Evolutionary conservation across 1,140 invertebrate genomes (phyloP).

Genomic region (Zaprionus ornatus): DNA sequence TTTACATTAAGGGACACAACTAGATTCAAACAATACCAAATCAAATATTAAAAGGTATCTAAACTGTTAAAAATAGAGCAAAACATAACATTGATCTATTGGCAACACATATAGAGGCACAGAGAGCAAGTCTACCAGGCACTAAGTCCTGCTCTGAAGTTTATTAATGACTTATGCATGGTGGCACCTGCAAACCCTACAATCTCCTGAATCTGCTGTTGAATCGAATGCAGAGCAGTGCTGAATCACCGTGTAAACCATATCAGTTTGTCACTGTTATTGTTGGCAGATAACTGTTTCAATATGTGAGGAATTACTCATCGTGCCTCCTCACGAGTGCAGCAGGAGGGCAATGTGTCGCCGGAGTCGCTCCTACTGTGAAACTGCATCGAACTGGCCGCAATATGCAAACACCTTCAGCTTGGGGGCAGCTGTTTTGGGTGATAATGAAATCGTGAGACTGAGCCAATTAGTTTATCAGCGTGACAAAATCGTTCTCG

Average conservation of each 20-base stretch:
- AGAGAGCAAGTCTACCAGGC: too few relatives aligned
- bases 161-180: background rate
- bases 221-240: background rate
- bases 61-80: too few relatives aligned
- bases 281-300: slow-evolving; percentile 33
- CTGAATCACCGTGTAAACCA: slow-evolving; percentile 38
- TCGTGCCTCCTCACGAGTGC: background rate
- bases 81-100: too few relatives aligned
- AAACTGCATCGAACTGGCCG: slow-evolving; percentile 46
- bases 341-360: background rate
- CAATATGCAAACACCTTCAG: slow-evolving; percentile 30
- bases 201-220: background rate
- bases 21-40: too few relatives aligned
- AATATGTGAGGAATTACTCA: slow-evolving; percentile 36
- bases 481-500: slow-evolving; percentile 62
- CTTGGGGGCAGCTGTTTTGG: slow-evolving; percentile 33
- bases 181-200: background rate
- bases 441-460: slow-evolving; percentile 70
- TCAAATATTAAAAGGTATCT: too few relatives aligned
- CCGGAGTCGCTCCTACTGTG: background rate
- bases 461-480: slow-evolving; percentile 73
- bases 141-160: background rate
- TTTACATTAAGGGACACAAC: too few relatives aligned
- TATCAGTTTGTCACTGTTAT: slow-evolving; percentile 32
- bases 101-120: too few relatives aligned